Base-by-base conservation (phyloP, 2,797 vertebrate genomes). In the Echiichthys vipera region DNA sequence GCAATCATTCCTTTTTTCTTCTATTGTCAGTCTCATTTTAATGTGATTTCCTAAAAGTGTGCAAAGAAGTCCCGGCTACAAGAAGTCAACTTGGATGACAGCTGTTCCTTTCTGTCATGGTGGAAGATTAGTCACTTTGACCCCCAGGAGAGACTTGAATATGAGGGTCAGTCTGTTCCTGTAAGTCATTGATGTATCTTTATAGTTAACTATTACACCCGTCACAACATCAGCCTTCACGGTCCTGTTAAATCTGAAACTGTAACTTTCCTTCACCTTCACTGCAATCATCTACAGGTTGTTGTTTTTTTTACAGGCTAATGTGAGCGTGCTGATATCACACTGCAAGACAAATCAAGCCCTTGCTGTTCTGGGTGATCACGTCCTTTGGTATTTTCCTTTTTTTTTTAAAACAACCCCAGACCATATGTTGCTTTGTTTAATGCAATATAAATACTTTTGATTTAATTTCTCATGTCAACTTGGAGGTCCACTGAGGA, bases 341-440 rank as follows among this genome's bases (percentile, higher is more conserved):
- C 97, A 99, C 83, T 94, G 94, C 86, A 93, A 95, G 80, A 99
- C 98, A 6, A 96, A 98, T 79, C 94, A 93, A 65, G 96, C 91
- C 25, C 93, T 99, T 17, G 97, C 95, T 0, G 89, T 92, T 55
- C 92, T 97, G 59, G 91, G 93, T 22, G 91, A 95, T 43, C 93
- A 95, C 18, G 72, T 89, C 45, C 29, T 96, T 57, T 95, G 96
- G 97, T 98, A 95, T 61, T 22, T 73, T 53, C 9, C 1, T 22
- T 37, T 67, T 78, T 46, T 25, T 75, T 74, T 55, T 4, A 61
- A 49, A 20, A 22, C 36, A 62, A 55, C 30, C 18, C 32, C 20
- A 42, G 40, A 34, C 15, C 20, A 37, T 37, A 49, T 34, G 10
- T 25, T 59, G 25, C 46, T n/a, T 5, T 73, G n/a, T 49, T 42